A percentile compares a stretch with the other conserved stretches of the same genome.
Evolutionary conservation across 37 sponge, comb jelly and placozoan genomes (phyloP).

Genomic region (Chondrosia reniformis): DNA sequence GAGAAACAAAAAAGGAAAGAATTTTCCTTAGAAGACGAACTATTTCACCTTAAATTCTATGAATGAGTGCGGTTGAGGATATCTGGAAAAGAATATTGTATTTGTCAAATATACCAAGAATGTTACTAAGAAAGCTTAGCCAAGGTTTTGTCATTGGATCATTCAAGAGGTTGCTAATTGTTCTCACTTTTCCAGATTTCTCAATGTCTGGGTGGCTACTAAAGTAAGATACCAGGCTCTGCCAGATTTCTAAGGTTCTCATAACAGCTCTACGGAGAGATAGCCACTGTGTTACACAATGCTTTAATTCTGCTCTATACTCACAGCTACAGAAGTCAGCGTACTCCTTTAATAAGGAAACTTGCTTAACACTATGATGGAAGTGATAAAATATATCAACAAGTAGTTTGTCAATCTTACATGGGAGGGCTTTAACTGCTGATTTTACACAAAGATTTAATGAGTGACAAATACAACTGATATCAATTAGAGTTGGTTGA

Average conservation of each 20-base stretch:
- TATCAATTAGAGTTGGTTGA: conserved; percentile 7
- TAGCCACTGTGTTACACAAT: conserved; percentile 44
- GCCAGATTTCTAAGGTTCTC: conserved; percentile 38
- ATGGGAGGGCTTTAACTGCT: conserved; percentile 30
- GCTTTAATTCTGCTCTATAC: conserved; percentile 27
- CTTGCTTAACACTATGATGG: conserved; percentile 26
- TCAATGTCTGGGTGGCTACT: conserved; percentile 37
- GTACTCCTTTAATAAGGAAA: conserved; percentile 27
- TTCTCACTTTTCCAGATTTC: conserved; percentile 29
- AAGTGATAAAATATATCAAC: conserved; percentile 45
- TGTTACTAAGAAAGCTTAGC: conserved; percentile 21
- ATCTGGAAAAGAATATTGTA: conserved; percentile 27
- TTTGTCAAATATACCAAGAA: conserved; percentile 12
- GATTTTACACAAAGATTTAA: conserved; percentile 34
- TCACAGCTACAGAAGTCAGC: conserved; percentile 13
- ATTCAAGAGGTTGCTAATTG: conserved; percentile 3
- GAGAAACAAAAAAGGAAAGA: conserved; percentile 33
- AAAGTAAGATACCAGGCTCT: conserved; percentile 33
- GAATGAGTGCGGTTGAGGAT: conserved; percentile 24
- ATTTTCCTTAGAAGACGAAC: conserved; percentile 28
- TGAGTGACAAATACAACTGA: conserved; percentile 36
- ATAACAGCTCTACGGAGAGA: conserved; percentile 25
- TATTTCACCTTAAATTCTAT: conserved; percentile 32
- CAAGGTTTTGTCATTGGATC: conserved; percentile 23
- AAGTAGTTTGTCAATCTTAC: conserved; percentile 35